Percentiles rank a stretch among this genome's conserved stretches.
phyloP scores from a whole-genome alignment of 2,888 invertebrate genomes.

The Leucozona laternaria region DNA sequence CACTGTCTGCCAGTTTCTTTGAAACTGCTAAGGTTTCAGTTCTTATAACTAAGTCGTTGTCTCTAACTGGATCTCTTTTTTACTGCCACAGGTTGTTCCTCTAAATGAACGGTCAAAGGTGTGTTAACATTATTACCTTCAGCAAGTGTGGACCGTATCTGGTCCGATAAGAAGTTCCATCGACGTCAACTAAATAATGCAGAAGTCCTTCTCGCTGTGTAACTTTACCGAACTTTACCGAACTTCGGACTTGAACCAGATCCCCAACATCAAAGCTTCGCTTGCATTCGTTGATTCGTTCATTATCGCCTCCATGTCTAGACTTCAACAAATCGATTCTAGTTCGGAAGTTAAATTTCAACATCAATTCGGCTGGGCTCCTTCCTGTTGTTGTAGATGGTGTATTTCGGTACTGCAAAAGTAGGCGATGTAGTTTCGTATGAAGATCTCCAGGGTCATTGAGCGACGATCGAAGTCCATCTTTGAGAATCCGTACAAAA shows the following conservation, averaged over 20 bases:
- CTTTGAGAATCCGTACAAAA: too few species aligned
- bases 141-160: slow-evolving; percentile 20
- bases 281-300: background rate
- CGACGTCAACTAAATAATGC: slow-evolving; percentile 27
- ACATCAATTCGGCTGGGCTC: background rate
- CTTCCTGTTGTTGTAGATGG: background rate
- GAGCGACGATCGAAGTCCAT: too few species aligned
- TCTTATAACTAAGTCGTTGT: too few species aligned
- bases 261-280: background rate
- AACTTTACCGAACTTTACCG: too few species aligned
- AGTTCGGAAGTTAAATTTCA: too few species aligned
- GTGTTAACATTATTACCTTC: background rate
- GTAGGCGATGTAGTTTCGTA: too few species aligned
- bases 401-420: background rate
- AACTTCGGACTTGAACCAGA: slow-evolving; percentile 2
- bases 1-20: too few species aligned
- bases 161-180: slow-evolving; percentile 13
- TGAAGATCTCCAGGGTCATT: too few species aligned
- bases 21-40: too few species aligned
- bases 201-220: background rate
- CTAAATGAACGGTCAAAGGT: background rate
- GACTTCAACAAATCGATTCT: too few species aligned
- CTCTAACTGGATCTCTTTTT: too few species aligned
- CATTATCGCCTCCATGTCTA: too few species aligned
- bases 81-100: background rate